Conservation (phyloP, 2,888 invertebrate genomes). For the Lithosia quadra region DNA sequence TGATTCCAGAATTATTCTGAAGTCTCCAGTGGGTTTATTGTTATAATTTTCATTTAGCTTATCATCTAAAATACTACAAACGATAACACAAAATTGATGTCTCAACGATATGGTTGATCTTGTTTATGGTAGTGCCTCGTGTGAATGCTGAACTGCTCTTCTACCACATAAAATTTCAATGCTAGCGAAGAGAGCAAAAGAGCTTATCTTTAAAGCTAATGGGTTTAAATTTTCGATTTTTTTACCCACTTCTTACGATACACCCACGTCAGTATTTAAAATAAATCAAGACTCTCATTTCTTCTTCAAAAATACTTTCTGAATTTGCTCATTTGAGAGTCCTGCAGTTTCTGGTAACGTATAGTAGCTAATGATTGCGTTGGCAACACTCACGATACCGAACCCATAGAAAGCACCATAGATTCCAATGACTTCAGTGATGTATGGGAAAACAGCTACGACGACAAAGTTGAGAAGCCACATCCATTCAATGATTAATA, state of each 20-base stretch:
- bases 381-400: constrained; percentile 58
- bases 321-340: constrained; percentile 73
- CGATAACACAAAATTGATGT: background rate
- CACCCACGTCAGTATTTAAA: background rate
- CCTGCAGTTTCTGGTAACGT: constrained; percentile 83
- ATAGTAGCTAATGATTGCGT: constrained; percentile 64
- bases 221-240: background rate
- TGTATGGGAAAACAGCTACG: constrained; percentile 73
- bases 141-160: background rate
- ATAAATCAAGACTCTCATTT: background rate
- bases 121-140: background rate
- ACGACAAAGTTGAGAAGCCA: constrained; percentile 80
- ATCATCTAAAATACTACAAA: background rate
- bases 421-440: constrained; percentile 63
- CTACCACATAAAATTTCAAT: background rate
- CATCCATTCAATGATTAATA: constrained; percentile 74
- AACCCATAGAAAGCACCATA: constrained; percentile 77
- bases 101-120: background rate
- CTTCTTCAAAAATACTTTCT: constrained; percentile 48
- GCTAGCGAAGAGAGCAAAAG: background rate
- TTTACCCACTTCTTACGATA: background rate
- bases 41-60: background rate
- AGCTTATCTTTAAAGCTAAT: background rate
- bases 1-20: background rate
- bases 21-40: background rate